Base-by-base conservation (phyloP, 2,113 vertebrate genomes). In the Baryphthengus martii region DNA sequence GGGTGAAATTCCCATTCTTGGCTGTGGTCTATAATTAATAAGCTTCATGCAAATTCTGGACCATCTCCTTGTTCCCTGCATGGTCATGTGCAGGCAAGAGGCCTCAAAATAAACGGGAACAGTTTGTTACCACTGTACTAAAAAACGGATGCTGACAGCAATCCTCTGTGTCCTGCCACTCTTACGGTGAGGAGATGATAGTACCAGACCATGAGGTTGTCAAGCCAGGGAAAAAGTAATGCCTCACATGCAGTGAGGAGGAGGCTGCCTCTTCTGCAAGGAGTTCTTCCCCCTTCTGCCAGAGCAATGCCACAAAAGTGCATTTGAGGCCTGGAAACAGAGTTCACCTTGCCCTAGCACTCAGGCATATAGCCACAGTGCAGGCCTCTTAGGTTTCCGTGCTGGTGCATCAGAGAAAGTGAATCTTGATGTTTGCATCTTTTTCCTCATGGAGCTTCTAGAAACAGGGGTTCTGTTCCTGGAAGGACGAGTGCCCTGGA, bases 171-270 rank as follows among this genome's bases (percentile, higher is more conserved):
- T 66, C 47, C 40, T 66, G 49, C 53, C 17, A 11, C 17, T 37
- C 61, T 8, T 45, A 11, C 31, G n/a, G 9, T 1, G 3, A 72
- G 33, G 18, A 77, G 17, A 26, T 2, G 0, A 0, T 3, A 13
- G 35, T 39, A 23, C 47, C 42, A 62, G 47, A 20, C 13, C 52
- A 6, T 0, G 13, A n/a, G 52, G 62, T 44, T 53, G 49, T 39
- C 63, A 65, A 76, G 28, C 33, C 28, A 52, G 31, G 45, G 49
- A 52, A 68, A 31, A 20, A 19, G 40, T 6, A 3, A 44, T 11
- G 5, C 9, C 44, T 58, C 45, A 44, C 33, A 8, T 5, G 5
- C 2, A 31, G 33, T 17, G 39, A 55, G 1, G 31, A 44, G 29
- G 47, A 89, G 17, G n/a, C 29, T 63, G 12, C 5, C 8, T 71